These are phyloP conservation scores for Uloborus plumipes DNA, from an alignment of 2,888 invertebrate genomes.

Conservation along the genomic window DNA sequence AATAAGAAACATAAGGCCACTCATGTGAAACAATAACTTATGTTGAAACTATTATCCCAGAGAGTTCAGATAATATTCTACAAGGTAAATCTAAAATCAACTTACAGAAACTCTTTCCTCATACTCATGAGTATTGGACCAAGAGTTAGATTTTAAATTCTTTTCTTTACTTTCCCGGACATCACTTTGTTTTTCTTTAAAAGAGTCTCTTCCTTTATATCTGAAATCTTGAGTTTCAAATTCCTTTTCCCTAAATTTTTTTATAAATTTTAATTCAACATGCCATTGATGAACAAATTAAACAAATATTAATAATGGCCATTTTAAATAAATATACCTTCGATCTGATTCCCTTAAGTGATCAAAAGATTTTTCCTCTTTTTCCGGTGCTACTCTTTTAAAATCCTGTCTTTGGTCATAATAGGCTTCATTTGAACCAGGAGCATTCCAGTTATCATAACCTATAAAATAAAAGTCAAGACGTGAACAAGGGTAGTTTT, in stretches of 20 bases:
- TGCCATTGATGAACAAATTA: too few species aligned
- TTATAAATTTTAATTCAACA: too few species aligned
- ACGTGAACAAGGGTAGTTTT: background rate
- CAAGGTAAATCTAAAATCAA: background rate
- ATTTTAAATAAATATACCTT: slow-evolving; percentile 4
- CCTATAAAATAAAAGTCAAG: slow-evolving; percentile 6
- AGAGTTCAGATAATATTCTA: too few species aligned
- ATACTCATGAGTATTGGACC: slow-evolving; percentile 60
- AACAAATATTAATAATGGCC: too few species aligned
- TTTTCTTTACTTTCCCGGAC: slow-evolving; percentile 35
- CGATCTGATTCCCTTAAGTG: slow-evolving; percentile 57
- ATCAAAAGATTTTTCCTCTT: slow-evolving; percentile 61
- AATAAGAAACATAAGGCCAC: too few species aligned
- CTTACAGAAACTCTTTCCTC: slow-evolving; percentile 61
- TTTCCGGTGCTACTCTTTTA: slow-evolving; percentile 45
- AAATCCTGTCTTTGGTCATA: slow-evolving; percentile 66
- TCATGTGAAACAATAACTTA: too few species aligned
- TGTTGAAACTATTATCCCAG: too few species aligned
- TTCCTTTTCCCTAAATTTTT: slow-evolving; percentile 53
- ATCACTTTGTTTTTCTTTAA: slow-evolving; percentile 45
- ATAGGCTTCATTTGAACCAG: slow-evolving; percentile 53
- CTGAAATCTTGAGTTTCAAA: slow-evolving; percentile 61
- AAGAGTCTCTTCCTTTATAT: slow-evolving; percentile 54
- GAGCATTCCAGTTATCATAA: slow-evolving; percentile 65
- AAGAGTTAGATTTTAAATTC: slow-evolving; percentile 53